Base-by-base conservation (phyloP, 2,797 vertebrate species). In the Sandelia bainsii region DNA sequence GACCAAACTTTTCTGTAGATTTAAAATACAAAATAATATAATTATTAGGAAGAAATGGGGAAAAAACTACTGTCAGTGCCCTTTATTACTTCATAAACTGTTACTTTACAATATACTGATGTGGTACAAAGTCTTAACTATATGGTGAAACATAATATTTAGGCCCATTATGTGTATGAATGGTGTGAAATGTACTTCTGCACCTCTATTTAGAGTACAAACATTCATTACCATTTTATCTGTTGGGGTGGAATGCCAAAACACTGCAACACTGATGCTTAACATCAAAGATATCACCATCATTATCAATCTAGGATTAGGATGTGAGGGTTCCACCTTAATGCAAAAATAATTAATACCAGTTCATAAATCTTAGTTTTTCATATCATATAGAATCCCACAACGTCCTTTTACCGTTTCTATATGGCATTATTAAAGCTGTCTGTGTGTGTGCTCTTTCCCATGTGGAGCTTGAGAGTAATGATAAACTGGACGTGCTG, bases 401-500 rank as follows among this genome's bases (percentile, higher is more conserved):
- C 37, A 20, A 20, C 17, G 22, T 56, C n/a, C 16, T 37, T 37
- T 32, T 3, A 22, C 20, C 16, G 20, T 53, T 25, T 71, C 23
- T 32, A 22, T 32, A 22, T 19, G 25, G 42, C 39, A 46, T 29
- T 17, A 27, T 25, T 51, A 48, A 62, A 64, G 42, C 62, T n/a
- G 16, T 19, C 27, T 45, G 56, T 59, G 73, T 59, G 73, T 64
- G 42, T 8, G 54, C 66, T 78, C 69, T 52, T 81, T 45, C 29
- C 54, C 67, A 61, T 23, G 51, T 60, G 71, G 80, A 60, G 58
- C 68, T 60, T 50, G 56, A 75, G 57, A 51, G 32, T 69, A 64
- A 46, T 81, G 78, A 88, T 85, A 69, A 90, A 86, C 75, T 72
- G 79, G 62, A 51, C 81, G 84, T 12, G 23, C 83, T 67, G 81